phyloP scores from a whole-genome alignment of 1,140 invertebrate species.

The Harpegnathos saltator region DNA sequence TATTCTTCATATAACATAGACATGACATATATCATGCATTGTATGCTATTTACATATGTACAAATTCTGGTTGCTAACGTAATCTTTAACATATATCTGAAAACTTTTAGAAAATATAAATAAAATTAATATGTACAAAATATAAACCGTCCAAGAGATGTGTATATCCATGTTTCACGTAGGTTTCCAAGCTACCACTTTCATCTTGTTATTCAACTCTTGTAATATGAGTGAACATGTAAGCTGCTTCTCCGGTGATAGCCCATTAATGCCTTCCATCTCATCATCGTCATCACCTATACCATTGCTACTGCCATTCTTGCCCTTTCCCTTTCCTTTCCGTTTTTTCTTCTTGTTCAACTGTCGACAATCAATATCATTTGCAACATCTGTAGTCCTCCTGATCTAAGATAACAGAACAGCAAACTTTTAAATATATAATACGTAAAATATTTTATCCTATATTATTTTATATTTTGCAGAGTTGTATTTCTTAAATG shows the following conservation, averaged over 20 bases:
- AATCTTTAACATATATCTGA: background rate
- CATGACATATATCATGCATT: no score
- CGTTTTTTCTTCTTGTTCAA: slow-evolving; percentile 85
- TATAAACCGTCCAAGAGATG: slow-evolving; percentile 10
- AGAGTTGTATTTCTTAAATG: slow-evolving; percentile 19
- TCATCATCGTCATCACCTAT: slow-evolving; percentile 87
- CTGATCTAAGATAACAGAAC: slow-evolving; percentile 80
- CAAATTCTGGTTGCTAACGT: no score
- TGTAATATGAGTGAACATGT: slow-evolving; percentile 89
- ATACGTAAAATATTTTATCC: background rate
- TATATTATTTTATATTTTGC: background rate
- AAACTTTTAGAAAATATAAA: background rate
- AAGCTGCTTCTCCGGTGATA: slow-evolving; percentile 86
- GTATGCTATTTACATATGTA: no score
- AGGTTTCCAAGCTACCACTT: slow-evolving; percentile 89
- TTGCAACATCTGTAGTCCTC: slow-evolving; percentile 84
- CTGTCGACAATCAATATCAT: slow-evolving; percentile 84
- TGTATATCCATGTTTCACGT: slow-evolving; percentile 71
- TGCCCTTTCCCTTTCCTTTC: slow-evolving; percentile 86
- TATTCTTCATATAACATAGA: no score
- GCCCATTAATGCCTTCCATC: slow-evolving; percentile 85
- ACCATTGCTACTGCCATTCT: slow-evolving; percentile 81
- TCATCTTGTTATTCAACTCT: slow-evolving; percentile 91
- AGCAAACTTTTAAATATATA: slow-evolving; percentile 33
- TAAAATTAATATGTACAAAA: background rate